Conservation (phyloP, 2,888 invertebrate species). For the Scaptomyza caliginosa region DNA sequence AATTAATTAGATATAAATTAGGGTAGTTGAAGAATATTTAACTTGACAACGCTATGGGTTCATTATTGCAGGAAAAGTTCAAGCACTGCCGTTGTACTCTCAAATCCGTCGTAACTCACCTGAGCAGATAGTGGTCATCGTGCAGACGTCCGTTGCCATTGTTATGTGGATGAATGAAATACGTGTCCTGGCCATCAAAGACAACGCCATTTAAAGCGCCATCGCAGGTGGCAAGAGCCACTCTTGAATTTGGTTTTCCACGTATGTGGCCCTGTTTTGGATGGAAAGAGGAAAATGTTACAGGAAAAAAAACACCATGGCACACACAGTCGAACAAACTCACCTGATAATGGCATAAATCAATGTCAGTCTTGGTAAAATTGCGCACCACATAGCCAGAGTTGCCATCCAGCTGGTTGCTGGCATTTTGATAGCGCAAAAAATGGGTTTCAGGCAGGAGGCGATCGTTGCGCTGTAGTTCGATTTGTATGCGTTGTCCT, state of each 20-base stretch:
- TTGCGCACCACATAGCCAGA: constrained; percentile 78
- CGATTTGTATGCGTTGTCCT: constrained; percentile 67
- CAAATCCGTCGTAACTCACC: constrained; percentile 66
- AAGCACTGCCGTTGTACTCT: background rate
- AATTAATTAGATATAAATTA: background rate
- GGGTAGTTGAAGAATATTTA: background rate
- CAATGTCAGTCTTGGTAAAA: constrained; percentile 84
- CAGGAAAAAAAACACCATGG: constrained; percentile 15
- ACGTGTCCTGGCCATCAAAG: constrained; percentile 90
- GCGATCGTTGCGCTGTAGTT: constrained; percentile 82
- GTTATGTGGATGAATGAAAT: constrained; percentile 87
- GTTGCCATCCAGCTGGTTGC: constrained; percentile 42
- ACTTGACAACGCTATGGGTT: background rate
- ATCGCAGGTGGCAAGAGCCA: constrained; percentile 92
- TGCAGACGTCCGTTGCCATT: constrained; percentile 79
- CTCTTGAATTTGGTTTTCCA: constrained; percentile 89
- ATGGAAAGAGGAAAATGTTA: background rate
- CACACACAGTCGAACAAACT: constrained; percentile 33
- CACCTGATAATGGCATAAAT: constrained; percentile 84
- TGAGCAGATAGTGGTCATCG: constrained; percentile 83
- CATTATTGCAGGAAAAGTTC: too few species aligned
- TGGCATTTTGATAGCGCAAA: constrained; percentile 82
- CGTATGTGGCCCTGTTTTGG: constrained; percentile 87
- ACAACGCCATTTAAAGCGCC: constrained; percentile 89
- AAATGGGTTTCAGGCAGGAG: constrained; percentile 83